These are phyloP conservation scores for Eulemur mongoz DNA, from an alignment of 2,797 vertebrate genomes.

Conservation along the genomic window DNA sequence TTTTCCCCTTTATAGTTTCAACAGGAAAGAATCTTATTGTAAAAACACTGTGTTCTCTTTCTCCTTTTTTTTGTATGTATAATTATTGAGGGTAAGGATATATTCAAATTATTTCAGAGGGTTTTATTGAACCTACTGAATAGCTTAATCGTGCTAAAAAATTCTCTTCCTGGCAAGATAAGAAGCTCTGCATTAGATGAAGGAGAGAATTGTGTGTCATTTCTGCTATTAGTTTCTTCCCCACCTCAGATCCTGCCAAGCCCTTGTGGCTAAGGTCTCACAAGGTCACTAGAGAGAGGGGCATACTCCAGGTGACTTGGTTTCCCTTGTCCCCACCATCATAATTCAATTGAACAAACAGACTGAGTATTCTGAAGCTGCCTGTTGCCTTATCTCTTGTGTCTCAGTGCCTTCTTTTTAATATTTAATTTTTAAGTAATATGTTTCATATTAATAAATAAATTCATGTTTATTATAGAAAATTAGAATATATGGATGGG, in stretches of 20 bases:
- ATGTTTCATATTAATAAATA: constrained; percentile 16
- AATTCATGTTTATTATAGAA: background rate
- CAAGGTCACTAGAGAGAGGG: background rate
- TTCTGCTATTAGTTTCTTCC: background rate
- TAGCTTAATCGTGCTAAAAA: background rate
- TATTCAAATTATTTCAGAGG: background rate
- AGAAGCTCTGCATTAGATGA: background rate
- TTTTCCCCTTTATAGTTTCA: constrained; percentile 43
- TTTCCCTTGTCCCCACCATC: background rate
- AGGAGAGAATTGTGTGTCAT: background rate
- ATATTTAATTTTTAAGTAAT: constrained; percentile 27
- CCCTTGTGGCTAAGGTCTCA: background rate
- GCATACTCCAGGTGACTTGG: too few species aligned
- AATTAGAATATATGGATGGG: background rate
- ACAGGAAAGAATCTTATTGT: constrained; percentile 28
- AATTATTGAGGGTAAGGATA: constrained; percentile 43
- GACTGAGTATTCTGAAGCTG: too few species aligned
- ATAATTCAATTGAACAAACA: background rate
- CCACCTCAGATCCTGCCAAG: too few species aligned
- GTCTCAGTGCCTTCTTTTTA: background rate
- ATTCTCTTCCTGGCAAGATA: background rate
- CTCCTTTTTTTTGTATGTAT: background rate
- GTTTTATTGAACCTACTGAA: constrained; percentile 16
- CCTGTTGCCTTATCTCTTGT: background rate
- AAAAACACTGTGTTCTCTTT: constrained; percentile 34